A percentile compares a stretch with the other conserved stretches of the same genome.
These are phyloP conservation scores for Agriopis leucophaearia DNA, from an alignment of 2,888 invertebrate genomes.

Conservation along the genomic window DNA sequence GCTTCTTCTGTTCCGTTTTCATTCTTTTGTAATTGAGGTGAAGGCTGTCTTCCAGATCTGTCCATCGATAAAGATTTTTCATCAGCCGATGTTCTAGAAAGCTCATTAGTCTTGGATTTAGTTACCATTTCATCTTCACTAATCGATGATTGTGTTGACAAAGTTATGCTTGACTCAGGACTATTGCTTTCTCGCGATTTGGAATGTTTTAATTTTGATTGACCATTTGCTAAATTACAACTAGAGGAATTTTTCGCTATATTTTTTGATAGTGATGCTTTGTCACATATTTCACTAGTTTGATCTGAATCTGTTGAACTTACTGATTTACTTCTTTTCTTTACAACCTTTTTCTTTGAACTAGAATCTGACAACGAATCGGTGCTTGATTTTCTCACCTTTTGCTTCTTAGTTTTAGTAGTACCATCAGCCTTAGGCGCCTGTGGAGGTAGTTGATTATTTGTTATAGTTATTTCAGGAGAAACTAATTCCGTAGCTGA, in stretches of 20 bases:
- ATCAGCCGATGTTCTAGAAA: conserved; percentile 87
- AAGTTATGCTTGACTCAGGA: conserved; percentile 81
- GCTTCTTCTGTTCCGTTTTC: conserved; percentile 87
- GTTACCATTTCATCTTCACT: conserved; percentile 79
- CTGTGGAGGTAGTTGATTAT: conserved; percentile 81
- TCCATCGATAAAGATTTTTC: conserved; percentile 85
- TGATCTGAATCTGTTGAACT: conserved; percentile 80
- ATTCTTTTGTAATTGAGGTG: conserved; percentile 78
- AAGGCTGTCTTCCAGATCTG: conserved; percentile 81
- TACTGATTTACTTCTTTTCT: conserved; percentile 77
- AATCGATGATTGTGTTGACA: conserved; percentile 82
- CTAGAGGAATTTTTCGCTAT: conserved; percentile 61
- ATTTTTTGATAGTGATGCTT: conserved; percentile 59
- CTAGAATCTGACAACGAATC: conserved; percentile 74
- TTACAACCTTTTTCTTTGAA: conserved; percentile 75
- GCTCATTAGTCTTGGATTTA: conserved; percentile 65
- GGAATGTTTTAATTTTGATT: conserved; percentile 70
- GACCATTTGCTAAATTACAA: conserved; percentile 65
- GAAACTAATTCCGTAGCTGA: conserved; percentile 67
- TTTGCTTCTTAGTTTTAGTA: conserved; percentile 72
- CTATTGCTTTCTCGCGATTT: conserved; percentile 78
- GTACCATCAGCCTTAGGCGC: conserved; percentile 77
- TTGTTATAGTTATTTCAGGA: conserved; percentile 77
- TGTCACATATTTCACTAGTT: conserved; percentile 64
- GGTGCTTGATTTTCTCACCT: conserved; percentile 72